Percentiles rank a stretch among this genome's conserved stretches.
phyloP scores from a whole-genome alignment of 2,888 invertebrate species.

The Baronia brevicornis region DNA sequence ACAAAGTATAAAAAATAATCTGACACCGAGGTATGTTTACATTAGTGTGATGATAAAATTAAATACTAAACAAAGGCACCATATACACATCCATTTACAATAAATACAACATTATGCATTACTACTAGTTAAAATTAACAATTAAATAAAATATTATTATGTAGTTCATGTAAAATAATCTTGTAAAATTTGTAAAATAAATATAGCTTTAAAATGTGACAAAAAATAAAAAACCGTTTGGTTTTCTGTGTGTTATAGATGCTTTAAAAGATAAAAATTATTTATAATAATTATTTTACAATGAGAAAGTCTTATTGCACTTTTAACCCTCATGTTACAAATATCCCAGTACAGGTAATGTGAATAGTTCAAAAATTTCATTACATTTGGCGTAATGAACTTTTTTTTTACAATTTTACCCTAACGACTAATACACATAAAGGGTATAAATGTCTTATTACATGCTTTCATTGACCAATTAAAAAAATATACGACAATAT shows the following conservation, averaged over 20 bases:
- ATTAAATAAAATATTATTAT: constrained; percentile 36
- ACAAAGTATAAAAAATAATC: constrained; percentile 30
- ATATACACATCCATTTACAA: constrained; percentile 24
- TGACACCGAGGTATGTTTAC: constrained; percentile 37
- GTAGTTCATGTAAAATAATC: too few species aligned
- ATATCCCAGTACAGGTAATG: not conserved
- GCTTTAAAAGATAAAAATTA: constrained; percentile 7
- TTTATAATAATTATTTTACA: constrained; percentile 6
- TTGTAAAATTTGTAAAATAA: too few species aligned
- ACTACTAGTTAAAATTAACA: constrained; percentile 30
- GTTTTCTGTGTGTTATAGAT: constrained; percentile 8
- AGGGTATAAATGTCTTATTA: too few species aligned
- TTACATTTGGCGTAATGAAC: not conserved
- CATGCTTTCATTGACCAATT: too few species aligned
- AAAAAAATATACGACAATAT: too few species aligned
- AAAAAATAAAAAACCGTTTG: constrained; percentile 9
- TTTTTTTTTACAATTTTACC: too few species aligned
- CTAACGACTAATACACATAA: too few species aligned
- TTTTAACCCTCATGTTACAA: not conserved
- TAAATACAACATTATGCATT: constrained; percentile 25
- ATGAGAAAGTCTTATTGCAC: constrained; percentile 10
- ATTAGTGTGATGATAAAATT: constrained; percentile 39
- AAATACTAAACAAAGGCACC: constrained; percentile 44
- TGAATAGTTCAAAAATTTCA: not conserved
- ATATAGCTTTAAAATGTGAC: constrained; percentile 6